Evolutionary conservation across 2,113 vertebrate species (phyloP).

Genomic region (Gymnogyps californianus): DNA sequence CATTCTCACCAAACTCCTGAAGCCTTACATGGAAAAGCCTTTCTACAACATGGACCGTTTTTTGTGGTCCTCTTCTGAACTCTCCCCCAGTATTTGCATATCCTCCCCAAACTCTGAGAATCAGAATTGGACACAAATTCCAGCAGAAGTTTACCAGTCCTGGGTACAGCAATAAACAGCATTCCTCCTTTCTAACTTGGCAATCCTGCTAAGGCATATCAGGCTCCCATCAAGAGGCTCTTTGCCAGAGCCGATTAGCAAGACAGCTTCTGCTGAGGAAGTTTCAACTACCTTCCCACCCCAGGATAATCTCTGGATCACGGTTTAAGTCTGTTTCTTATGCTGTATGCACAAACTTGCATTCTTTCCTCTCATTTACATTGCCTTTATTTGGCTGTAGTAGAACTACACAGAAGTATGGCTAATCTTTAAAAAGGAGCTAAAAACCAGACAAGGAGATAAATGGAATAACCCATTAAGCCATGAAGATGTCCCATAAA

Average conservation of each 20-base stretch:
- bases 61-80: neutral
- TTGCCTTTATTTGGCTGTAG: neutral
- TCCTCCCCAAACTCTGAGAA: neutral
- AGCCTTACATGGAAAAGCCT: neutral
- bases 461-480: neutral
- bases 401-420: neutral
- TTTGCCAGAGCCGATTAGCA: conserved; percentile 24
- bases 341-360: neutral
- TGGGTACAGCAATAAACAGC: neutral
- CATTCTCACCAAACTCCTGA: neutral
- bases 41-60: neutral
- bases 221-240: neutral
- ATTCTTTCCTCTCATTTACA: conserved; percentile 17
- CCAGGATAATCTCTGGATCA: conserved; percentile 2
- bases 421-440: neutral
- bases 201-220: neutral
- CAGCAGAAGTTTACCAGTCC: neutral
- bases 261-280: conserved; percentile 13
- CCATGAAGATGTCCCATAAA: neutral
- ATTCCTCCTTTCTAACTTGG: neutral
- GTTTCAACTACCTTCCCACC: conserved; percentile 6
- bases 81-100: neutral
- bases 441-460: neutral
- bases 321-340: neutral
- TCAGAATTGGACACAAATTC: neutral